These are phyloP conservation scores for Melinopterus prodromus DNA, from an alignment of 2,888 invertebrate genomes.

Conservation along the genomic window DNA sequence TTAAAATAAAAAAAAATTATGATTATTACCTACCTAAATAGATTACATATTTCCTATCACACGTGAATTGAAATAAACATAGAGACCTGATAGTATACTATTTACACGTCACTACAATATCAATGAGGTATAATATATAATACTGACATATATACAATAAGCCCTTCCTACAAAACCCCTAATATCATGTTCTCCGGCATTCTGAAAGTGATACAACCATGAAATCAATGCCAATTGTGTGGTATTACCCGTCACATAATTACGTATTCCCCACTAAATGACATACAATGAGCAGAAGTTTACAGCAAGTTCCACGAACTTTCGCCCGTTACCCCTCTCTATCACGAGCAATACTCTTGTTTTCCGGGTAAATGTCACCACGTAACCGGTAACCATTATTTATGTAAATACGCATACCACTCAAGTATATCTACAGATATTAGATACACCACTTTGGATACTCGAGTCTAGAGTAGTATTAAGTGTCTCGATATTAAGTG, in stretches of 20 bases:
- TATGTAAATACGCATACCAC: not conserved
- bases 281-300: not conserved
- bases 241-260: not conserved
- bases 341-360: not conserved
- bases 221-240: not conserved
- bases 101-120: not conserved
- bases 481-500: not conserved
- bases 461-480: not conserved
- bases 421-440: not conserved
- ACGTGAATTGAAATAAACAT: too few species aligned
- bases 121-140: not conserved
- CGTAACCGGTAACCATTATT: not conserved
- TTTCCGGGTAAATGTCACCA: not conserved
- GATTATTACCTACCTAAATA: too few species aligned
- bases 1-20: too few species aligned
- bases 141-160: not conserved
- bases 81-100: too few species aligned
- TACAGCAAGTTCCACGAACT: not conserved
- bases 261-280: constrained; percentile 4
- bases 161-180: not conserved
- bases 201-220: not conserved
- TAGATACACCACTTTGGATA: not conserved
- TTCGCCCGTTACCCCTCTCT: not conserved
- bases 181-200: not conserved
- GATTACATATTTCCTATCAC: too few species aligned